phyloP scores from a whole-genome alignment of 2,797 vertebrate species.

The Onychomys torridus region DNA sequence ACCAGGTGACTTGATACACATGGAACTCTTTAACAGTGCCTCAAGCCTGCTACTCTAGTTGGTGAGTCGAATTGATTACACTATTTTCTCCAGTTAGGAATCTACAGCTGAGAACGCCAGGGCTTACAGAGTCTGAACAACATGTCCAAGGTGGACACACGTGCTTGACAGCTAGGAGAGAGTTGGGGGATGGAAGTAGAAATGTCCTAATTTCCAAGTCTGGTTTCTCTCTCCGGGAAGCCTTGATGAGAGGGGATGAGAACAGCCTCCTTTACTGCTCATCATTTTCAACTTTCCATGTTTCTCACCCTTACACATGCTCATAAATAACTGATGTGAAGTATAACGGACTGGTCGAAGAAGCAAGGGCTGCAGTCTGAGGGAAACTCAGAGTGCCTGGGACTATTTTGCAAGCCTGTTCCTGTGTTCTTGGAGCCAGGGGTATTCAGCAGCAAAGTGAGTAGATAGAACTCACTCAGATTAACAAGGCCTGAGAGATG shows the following conservation, averaged over 20 bases:
- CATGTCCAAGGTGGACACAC: background rate
- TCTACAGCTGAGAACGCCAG: background rate
- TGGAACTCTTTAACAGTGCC: background rate
- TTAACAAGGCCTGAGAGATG: too few relatives aligned
- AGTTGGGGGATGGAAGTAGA: background rate
- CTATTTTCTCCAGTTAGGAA: conserved; percentile 30
- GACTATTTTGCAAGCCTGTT: background rate
- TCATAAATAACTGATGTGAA: background rate
- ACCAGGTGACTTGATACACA: background rate
- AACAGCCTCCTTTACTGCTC: background rate
- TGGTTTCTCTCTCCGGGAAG: background rate
- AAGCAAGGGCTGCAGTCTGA: background rate
- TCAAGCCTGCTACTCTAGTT: background rate
- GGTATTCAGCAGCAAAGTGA: background rate
- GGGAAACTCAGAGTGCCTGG: background rate
- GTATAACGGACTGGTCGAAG: background rate
- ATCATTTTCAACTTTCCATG: background rate
- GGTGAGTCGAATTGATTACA: background rate
- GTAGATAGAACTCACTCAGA: background rate
- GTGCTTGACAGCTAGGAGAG: background rate
- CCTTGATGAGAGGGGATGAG: background rate
- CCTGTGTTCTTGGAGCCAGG: background rate
- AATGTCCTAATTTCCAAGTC: background rate
- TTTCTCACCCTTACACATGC: background rate
- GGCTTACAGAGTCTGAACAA: background rate